Base-by-base conservation (phyloP, 2,113 vertebrate species). In the Struthio camelus region DNA sequence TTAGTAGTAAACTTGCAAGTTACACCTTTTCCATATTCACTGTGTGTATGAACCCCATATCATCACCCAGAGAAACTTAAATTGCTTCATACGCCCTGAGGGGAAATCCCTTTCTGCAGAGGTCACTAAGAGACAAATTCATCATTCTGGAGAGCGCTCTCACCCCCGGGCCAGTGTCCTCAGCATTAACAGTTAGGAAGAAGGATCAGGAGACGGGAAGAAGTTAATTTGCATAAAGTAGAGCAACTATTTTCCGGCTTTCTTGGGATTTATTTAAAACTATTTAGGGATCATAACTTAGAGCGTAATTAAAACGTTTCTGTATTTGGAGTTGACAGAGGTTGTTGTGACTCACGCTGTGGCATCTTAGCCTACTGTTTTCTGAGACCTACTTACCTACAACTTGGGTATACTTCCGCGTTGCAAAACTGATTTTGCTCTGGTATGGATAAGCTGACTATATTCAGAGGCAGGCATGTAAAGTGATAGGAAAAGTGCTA, bases 11-110 rank as follows among this genome's bases (percentile, higher is more conserved):
- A 40, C 28, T 66, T 78, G n/a, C 32, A 65, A 7, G 62, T 51
- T 61, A 25, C 32, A 72, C 44, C 10, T 9, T 77, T 78, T 78
- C 77, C 9, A 3, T 67, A 67, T 36, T 78, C 18, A 9, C 5
- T 58, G 10, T 69, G 15, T 67, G 5, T 59, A 23, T 24, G 50
- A 80, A 36, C 15, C 67, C 36, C 6, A 0, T 6, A 34, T 18
- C 16, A 38, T 67, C 65, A 92, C 23, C 17, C 34, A 92, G 67
- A 75, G 40, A 62, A 73, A 67, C 4, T 30, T 70, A 5, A 0
- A 4, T 64, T 78, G 40, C 38, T 67, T 50, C 51, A 1, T 20
- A 50, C 66, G 27, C 28, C 11, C 0, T 0, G 46, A 62, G 11
- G 1, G n/a, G 8, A 5, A 78, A 81, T 40, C 19, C 8, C 4